Evolutionary conservation across 1,140 invertebrate genomes (phyloP).

Genomic region (Pogonognathellus flavescens): DNA sequence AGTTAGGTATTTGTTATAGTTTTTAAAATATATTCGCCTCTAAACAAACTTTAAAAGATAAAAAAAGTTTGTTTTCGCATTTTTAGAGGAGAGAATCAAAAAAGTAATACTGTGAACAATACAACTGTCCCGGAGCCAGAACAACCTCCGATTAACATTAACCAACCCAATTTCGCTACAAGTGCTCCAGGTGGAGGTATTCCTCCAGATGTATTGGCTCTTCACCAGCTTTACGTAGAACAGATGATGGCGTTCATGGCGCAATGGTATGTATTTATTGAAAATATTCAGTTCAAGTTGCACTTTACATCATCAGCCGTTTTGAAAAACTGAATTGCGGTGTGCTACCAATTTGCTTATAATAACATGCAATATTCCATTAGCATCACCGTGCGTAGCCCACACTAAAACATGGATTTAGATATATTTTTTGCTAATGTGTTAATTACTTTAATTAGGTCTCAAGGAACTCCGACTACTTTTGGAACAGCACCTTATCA

Average conservation of each 20-base stretch:
- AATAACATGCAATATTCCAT: too few species aligned
- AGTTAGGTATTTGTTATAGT: too few species aligned
- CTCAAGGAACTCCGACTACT: constrained; percentile 2
- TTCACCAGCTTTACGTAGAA: constrained; percentile 64
- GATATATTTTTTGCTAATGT: too few species aligned
- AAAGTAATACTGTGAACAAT: neutral
- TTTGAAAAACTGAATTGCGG: too few species aligned
- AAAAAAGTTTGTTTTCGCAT: neutral
- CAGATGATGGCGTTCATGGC: constrained; percentile 65
- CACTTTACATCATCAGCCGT: too few species aligned
- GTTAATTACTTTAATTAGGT: neutral
- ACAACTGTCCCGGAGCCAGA: constrained; percentile 5
- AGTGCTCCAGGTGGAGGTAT: constrained; percentile 50
- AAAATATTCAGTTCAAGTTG: too few species aligned
- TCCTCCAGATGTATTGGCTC: constrained; percentile 59
- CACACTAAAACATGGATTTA: too few species aligned
- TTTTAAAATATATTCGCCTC: too few species aligned
- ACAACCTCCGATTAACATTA: neutral
- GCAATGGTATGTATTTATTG: constrained; percentile 57
- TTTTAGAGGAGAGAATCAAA: constrained; percentile 4
- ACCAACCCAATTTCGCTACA: constrained; percentile 11
- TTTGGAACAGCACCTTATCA: neutral
- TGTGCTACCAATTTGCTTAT: too few species aligned
- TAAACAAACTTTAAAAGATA: too few species aligned
- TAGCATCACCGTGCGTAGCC: too few species aligned